Evolutionary conservation across 2,888 invertebrate genomes (phyloP), one percentile per base, ranked within the genome.

Genomic region (Ophraella communa): DNA sequence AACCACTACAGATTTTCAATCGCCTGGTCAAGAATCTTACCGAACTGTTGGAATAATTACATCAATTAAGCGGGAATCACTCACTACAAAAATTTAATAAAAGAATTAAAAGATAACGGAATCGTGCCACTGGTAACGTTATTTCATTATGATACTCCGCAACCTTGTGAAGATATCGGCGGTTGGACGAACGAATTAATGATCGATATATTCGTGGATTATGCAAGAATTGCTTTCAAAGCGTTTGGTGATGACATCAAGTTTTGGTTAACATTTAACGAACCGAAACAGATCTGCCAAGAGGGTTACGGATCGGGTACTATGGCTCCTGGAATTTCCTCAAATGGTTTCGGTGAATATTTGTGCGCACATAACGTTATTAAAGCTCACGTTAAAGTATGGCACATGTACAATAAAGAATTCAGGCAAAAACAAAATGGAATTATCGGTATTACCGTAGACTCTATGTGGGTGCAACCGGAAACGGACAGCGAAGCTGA

Each of bases 11-110:
- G 91, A 35, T 91, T 91, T 79, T 91, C 91, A 0, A 84, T 91
- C 72, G 87, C 92, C 0, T 94, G 94, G 94, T 82, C 91, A 0
- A 84, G 94, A 54, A 84, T 94, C 47, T 81, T 93, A 69, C 92
- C 93, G 0, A 86, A 85, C 14, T 93, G 91, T 14, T 83, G 86
- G 60, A 84, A 85, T 11, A 87, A 89, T 73, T 77, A 85, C 23
- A 83, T 92, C 18, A 94, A 91, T 77, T 82, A 85, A 54, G 84
- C 86, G 1, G 94, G 92, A 17, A 84, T 94, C 8, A 82, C 87
- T 60, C 73, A 72, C 52, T 74, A 74, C 60, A 72, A 67, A 17
- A 70, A 71, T 23, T 35, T 74, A 11, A 64, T 73, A 7, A 61
- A 51, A 5, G 85, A 81, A 51, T 80, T 89, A 0, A 73, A 85